These are phyloP conservation scores for Elaphurus davidianus DNA, from an alignment of 2,113 vertebrate genomes.

Conservation along the genomic window DNA sequence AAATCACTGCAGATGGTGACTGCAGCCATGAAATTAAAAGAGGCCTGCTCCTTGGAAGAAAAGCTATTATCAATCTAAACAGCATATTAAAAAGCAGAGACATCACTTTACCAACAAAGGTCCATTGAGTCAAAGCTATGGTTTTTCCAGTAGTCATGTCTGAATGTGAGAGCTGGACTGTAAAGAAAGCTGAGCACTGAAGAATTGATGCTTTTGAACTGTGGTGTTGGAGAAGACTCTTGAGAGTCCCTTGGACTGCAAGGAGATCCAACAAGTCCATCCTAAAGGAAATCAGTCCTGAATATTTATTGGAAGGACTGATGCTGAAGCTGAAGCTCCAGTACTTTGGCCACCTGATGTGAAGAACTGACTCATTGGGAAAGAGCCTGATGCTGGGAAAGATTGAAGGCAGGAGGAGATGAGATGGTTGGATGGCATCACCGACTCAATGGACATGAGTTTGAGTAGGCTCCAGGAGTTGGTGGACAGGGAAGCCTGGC, in stretches of 20 bases:
- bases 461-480: not conserved
- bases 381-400: not conserved
- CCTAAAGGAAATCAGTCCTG: not conserved
- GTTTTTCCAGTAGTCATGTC: not conserved
- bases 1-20: not conserved
- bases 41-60: not conserved
- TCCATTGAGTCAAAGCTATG: not conserved
- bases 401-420: not conserved
- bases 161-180: not conserved
- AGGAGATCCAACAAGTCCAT: not conserved
- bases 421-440: not conserved
- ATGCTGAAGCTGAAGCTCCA: not conserved
- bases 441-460: not conserved
- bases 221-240: not conserved
- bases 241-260: not conserved
- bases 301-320: not conserved
- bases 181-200: not conserved
- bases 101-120: not conserved
- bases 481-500: not conserved
- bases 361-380: not conserved
- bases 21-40: not conserved
- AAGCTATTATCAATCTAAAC: not conserved
- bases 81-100: not conserved
- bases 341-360: not conserved
- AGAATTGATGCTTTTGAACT: not conserved